Percentiles rank a stretch among this genome's conserved stretches.
Evolutionary conservation across 1,140 invertebrate genomes (phyloP).

Genomic region (Nylanderia fulva): DNA sequence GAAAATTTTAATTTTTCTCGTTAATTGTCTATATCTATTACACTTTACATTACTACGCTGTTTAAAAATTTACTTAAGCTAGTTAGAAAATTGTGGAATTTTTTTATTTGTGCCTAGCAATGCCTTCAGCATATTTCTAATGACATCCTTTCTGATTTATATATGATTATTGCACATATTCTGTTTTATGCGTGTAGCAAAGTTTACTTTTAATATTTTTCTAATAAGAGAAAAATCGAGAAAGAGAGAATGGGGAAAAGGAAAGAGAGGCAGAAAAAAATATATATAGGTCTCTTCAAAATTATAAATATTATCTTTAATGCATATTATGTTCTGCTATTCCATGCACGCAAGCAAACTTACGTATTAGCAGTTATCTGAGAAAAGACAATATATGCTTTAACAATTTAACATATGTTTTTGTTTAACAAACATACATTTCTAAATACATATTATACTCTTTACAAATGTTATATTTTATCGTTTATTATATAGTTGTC

Average conservation of each 20-base stretch:
- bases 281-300: not conserved
- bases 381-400: not conserved
- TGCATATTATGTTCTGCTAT: not conserved
- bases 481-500: not conserved
- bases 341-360: not conserved
- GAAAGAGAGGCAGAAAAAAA: too few species aligned
- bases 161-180: slow-evolving; percentile 21
- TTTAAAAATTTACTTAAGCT: not conserved
- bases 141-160: not conserved
- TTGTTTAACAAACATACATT: slow-evolving; percentile 6
- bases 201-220: slow-evolving; percentile 16
- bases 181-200: too few species aligned
- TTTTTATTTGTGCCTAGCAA: not conserved
- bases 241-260: too few species aligned
- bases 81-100: slow-evolving; percentile 9
- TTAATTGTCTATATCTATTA: slow-evolving; percentile 19
- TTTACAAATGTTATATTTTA: not conserved
- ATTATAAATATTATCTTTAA: slow-evolving; percentile 3
- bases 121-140: not conserved
- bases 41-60: not conserved
- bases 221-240: not conserved
- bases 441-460: not conserved
- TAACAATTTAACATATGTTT: too few species aligned
- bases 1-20: not conserved
- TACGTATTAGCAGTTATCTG: not conserved